phyloP scores from a whole-genome alignment of 2,888 invertebrate genomes.

The Agrotis segetum region DNA sequence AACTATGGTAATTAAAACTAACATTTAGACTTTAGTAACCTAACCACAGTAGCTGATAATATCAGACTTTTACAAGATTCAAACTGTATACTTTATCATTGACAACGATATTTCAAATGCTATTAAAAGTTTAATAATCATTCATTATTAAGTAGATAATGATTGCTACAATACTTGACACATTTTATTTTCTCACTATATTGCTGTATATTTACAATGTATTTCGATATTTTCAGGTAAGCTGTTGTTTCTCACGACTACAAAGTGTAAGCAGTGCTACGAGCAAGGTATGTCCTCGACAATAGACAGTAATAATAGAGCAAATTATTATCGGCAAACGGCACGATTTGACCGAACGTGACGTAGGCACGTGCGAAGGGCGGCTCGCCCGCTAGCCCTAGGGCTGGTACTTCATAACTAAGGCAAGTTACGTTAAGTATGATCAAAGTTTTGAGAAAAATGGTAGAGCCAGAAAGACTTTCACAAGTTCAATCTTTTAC shows the following conservation, averaged over 20 bases:
- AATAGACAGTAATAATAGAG: not conserved
- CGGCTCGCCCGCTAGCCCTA: not conserved
- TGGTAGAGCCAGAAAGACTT: not conserved
- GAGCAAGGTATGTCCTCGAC: conserved; percentile 31
- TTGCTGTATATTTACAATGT: conserved; percentile 1
- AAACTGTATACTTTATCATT: not conserved
- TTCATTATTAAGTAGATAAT: conserved; percentile 11
- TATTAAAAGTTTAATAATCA: conserved; percentile 6
- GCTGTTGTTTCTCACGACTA: conserved; percentile 38
- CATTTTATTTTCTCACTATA: conserved; percentile 10
- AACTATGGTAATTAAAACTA: not conserved
- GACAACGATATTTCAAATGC: conserved; percentile 5
- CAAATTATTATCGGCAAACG: conserved; percentile 23
- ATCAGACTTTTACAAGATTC: not conserved
- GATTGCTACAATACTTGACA: not conserved
- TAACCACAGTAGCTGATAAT: not conserved
- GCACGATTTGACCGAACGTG: conserved; percentile 7
- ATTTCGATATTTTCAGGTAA: conserved; percentile 46
- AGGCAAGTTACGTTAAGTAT: not conserved
- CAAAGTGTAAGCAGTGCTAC: not conserved
- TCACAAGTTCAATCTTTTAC: not conserved
- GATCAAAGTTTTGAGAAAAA: not conserved
- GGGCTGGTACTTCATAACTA: conserved; percentile 1
- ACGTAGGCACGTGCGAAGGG: conserved; percentile 12
- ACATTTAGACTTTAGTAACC: not conserved